These are phyloP conservation scores for Drosophila sulfurigaster DNA, from an alignment of 1,140 invertebrate species.

Conservation along the genomic window DNA sequence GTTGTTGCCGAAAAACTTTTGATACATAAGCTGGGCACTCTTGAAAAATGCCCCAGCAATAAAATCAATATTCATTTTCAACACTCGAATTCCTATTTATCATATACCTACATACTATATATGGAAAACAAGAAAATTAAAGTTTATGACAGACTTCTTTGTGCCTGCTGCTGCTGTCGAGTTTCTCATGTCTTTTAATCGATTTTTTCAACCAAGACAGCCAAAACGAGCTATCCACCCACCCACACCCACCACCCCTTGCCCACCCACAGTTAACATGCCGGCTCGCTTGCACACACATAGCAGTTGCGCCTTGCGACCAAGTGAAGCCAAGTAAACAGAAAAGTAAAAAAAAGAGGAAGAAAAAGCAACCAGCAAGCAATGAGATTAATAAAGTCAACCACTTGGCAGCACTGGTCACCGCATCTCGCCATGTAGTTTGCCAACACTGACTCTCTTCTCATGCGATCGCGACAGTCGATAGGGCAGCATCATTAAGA, in stretches of 20 bases:
- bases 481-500: constrained; percentile 10
- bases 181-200: constrained; percentile 51
- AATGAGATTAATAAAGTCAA: constrained; percentile 18
- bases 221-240: constrained; percentile 20
- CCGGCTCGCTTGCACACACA: constrained; percentile 29
- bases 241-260: neutral
- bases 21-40: constrained; percentile 65
- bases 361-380: constrained; percentile 16
- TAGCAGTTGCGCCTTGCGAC: constrained; percentile 1
- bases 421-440: neutral
- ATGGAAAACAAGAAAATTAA: constrained; percentile 20
- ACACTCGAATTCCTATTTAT: constrained; percentile 30
- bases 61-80: constrained; percentile 70
- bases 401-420: constrained; percentile 23
- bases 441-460: constrained; percentile 25
- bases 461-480: constrained; percentile 28
- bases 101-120: constrained; percentile 3
- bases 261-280: constrained; percentile 22
- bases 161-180: neutral
- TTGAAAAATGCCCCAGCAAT: constrained; percentile 10
- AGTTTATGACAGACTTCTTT: constrained; percentile 6
- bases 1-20: constrained; percentile 70
- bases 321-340: constrained; percentile 32
- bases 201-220: constrained; percentile 42
- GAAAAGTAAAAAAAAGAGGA: constrained; percentile 10